These are phyloP conservation scores for Eufriesea mexicana DNA, from an alignment of 1,140 invertebrate species.

Conservation along the genomic window DNA sequence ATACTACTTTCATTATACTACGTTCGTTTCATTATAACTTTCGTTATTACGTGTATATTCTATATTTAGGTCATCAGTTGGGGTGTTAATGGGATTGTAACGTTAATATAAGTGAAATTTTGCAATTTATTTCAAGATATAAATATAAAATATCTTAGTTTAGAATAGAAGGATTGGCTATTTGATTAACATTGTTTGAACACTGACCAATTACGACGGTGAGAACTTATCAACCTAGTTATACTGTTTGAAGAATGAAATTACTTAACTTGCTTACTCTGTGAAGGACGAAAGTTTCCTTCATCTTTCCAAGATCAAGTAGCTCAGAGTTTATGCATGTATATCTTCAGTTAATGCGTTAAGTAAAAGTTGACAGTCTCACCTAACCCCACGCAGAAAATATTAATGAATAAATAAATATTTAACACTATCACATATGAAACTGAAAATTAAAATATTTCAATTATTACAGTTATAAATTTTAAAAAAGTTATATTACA, in stretches of 20 bases:
- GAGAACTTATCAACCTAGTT: conserved; percentile 24
- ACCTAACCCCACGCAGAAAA: neutral
- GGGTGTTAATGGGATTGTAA: neutral
- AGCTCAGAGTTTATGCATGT: neutral
- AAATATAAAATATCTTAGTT: neutral
- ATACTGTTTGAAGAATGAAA: conserved; percentile 8
- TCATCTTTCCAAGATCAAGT: neutral
- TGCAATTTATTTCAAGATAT: neutral
- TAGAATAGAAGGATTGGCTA: neutral
- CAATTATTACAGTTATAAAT: no score
- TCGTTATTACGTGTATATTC: no score
- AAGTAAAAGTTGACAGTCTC: neutral
- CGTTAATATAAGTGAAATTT: neutral
- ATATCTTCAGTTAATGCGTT: neutral
- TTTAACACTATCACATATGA: neutral
- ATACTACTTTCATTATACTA: no score
- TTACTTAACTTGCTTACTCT: conserved; percentile 26
- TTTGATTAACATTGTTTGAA: neutral
- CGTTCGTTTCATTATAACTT: no score
- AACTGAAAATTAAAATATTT: neutral
- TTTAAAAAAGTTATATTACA: no score
- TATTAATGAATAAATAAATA: neutral
- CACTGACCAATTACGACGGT: neutral
- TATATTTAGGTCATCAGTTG: no score
- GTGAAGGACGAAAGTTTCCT: conserved; percentile 21